Conservation (phyloP, 2,113 vertebrate genomes). For the Australoheros scitulus region DNA sequence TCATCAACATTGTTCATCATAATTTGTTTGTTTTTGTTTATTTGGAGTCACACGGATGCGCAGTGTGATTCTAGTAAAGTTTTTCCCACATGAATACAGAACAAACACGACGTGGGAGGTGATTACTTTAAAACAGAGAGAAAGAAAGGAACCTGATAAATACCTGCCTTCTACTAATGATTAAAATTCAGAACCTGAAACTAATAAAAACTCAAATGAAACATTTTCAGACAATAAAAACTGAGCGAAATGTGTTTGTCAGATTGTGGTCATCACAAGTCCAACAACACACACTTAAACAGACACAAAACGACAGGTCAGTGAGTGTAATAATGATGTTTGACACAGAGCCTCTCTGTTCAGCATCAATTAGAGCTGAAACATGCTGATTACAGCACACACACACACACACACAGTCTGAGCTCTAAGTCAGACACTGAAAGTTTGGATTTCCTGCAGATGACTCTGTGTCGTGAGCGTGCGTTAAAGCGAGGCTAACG, state of each 20-base stretch:
- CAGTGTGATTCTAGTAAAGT: no score
- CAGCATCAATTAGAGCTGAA: conserved; percentile 54
- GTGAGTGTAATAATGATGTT: conserved; percentile 29
- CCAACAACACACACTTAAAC: no score
- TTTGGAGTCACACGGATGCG: no score
- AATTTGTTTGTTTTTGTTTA: neutral
- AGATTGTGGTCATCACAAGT: no score
- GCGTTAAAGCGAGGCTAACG: neutral
- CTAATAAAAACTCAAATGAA: neutral
- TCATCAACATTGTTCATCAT: neutral
- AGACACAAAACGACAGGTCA: neutral
- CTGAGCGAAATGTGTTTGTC: no score
- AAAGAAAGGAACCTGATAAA: no score
- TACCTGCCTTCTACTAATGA: neutral
- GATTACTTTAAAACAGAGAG: neutral
- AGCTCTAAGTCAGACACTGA: neutral
- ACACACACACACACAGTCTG: no score
- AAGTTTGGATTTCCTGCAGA: neutral
- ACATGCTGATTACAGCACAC: neutral
- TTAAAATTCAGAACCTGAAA: neutral
- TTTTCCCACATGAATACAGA: no score
- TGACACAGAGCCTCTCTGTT: conserved; percentile 62
- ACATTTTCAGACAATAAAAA: neutral
- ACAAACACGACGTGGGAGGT: neutral
- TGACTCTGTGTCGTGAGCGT: no score